These are phyloP conservation scores for Enoplosus armatus DNA, from an alignment of 2,797 vertebrate species.

Conservation along the genomic window DNA sequence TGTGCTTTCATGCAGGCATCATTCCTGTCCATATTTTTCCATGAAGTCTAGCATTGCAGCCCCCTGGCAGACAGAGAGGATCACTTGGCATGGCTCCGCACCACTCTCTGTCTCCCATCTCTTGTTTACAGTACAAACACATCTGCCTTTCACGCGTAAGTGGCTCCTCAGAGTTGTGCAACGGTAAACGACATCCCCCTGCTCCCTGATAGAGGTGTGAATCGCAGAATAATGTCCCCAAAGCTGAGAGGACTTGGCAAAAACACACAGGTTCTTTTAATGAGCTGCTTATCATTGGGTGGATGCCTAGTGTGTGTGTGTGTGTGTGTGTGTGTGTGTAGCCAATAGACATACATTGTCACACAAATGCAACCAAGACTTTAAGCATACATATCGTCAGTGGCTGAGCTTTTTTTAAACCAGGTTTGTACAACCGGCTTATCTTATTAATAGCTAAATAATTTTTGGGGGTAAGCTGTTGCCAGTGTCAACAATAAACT, in stretches of 20 bases:
- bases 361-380: constrained; percentile 7
- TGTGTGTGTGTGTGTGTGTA: constrained; percentile 24
- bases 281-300: constrained; percentile 64
- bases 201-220: constrained; percentile 68
- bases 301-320: constrained; percentile 33
- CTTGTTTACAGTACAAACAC: constrained; percentile 82
- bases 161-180: constrained; percentile 75
- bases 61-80: constrained; percentile 60
- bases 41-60: constrained; percentile 52
- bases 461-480: background rate
- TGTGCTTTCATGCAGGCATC: constrained; percentile 41
- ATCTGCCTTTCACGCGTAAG: constrained; percentile 82
- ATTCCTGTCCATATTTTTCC: constrained; percentile 48
- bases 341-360: constrained; percentile 9
- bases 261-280: constrained; percentile 70
- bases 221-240: constrained; percentile 63
- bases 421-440: background rate
- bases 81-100: constrained; percentile 70
- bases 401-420: constrained; percentile 5
- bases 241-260: constrained; percentile 68
- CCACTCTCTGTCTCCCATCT: constrained; percentile 61
- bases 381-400: background rate
- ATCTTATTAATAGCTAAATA: background rate
- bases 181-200: constrained; percentile 71
- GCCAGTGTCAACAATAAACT: background rate